Evolutionary conservation across 2,797 vertebrate genomes (phyloP), one percentile per base, ranked within the genome.

Genomic region (Brachymystax lenok): DNA sequence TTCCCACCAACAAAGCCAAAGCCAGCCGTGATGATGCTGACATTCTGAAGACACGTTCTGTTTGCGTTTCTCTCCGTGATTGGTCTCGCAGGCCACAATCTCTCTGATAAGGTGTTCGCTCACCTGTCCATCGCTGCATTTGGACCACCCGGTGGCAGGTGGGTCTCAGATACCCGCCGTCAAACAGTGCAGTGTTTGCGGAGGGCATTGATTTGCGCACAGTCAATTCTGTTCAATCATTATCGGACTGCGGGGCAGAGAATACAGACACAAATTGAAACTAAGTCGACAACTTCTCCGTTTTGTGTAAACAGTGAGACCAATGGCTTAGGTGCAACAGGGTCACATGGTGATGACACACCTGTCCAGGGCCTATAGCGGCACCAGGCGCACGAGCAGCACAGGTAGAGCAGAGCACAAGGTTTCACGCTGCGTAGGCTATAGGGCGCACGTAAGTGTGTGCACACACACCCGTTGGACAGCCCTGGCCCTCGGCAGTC

Each of bases 261-360:
- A 50, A 52, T 63, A 61, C 33, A 82, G 80, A 87, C 83, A 82
- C 69, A 56, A 70, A 80, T 74, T 80, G 77, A 88, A 88, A 90
- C 87, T 84, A 79, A 72, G 79, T 61, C 78, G 67, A 87, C 81
- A 56, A 74, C 86, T 85, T 83, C 75, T 83, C 54, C 14, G 77
- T 83, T 88, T 86, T 91, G 86, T 90, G 88, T 88, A 90, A 93
- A 93, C 90, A 94, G 73, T 84, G 86, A 92, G 85, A 83, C 92
- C 94, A 93, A 93, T 95, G 86, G 82, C 75, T 68, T 81, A 56
- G 82, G 83, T 87, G 85, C 91, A 73, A 81, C 85, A n/a, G 78
- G 82, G 93, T 95, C 95, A 96, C 95, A 92, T 96, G 95, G 72
- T 77, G 77, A 77, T 88, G 94, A 94, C 94, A 94, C 94, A 94